phyloP scores from a whole-genome alignment of 2,113 vertebrate species.

The Sylvietta virens region DNA sequence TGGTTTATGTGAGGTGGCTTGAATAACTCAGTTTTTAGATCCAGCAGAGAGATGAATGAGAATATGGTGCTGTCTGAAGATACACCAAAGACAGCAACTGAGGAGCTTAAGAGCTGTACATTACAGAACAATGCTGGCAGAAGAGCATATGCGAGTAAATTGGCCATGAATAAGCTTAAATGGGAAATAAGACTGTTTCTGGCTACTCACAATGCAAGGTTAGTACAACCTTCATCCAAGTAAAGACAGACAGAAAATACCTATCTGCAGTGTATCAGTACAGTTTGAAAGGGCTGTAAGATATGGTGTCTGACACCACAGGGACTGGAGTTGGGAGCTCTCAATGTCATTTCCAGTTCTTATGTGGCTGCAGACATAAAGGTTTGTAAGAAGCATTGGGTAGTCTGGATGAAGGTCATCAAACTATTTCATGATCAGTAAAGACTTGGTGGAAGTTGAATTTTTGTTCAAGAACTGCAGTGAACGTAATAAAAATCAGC shows the following conservation, averaged over 20 bases:
- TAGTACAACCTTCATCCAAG: neutral
- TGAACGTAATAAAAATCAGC: neutral
- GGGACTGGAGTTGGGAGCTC: neutral
- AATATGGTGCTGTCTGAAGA: neutral
- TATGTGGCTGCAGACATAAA: neutral
- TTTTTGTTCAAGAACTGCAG: neutral
- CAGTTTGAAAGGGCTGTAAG: neutral
- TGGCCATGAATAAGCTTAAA: neutral
- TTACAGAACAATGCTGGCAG: neutral
- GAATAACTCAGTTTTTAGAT: neutral
- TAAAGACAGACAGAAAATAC: neutral
- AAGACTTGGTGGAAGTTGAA: neutral
- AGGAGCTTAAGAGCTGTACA: neutral
- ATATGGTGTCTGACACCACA: neutral
- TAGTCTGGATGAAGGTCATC: neutral
- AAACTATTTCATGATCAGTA: neutral
- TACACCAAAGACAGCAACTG: neutral
- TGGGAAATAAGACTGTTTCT: neutral
- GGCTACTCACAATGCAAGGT: rapidly evolving
- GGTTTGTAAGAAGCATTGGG: neutral
- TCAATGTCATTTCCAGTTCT: neutral
- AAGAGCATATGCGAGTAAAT: neutral
- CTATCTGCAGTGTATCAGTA: neutral
- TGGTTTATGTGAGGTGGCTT: neutral
- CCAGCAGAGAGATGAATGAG: neutral